Evolutionary conservation across 2,888 invertebrate species (phyloP).

Genomic region (Temnothorax unifasciatus): DNA sequence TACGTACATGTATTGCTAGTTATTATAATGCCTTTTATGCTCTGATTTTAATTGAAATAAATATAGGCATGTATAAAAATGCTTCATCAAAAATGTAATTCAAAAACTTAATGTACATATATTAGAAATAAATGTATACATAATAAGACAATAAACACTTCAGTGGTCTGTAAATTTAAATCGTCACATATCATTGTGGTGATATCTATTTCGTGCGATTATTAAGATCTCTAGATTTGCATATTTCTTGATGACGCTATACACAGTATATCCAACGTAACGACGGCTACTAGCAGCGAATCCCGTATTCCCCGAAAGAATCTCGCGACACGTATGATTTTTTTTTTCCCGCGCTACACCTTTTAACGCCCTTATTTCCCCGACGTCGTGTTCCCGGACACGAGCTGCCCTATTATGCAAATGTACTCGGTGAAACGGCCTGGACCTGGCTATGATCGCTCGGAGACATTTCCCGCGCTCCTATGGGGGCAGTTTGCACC

Average conservation of each 20-base stretch:
- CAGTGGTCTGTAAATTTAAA: not conserved
- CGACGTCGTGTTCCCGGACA: constrained; percentile 77
- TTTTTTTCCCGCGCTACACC: constrained; percentile 70
- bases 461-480: constrained; percentile 75
- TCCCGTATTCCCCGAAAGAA: constrained; percentile 63
- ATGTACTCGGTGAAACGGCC: constrained; percentile 79
- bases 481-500: constrained; percentile 73
- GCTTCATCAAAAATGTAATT: constrained; percentile 12
- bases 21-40: not conserved
- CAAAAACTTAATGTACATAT: not conserved
- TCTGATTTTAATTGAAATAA: not conserved
- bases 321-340: constrained; percentile 72
- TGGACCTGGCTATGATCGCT: constrained; percentile 80
- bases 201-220: not conserved
- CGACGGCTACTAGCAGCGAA: constrained; percentile 56
- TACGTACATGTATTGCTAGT: not conserved
- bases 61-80: not conserved
- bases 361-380: constrained; percentile 80
- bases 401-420: constrained; percentile 80
- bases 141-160: not conserved
- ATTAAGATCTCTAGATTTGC: constrained; percentile 29
- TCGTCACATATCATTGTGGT: not conserved
- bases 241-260: constrained; percentile 13
- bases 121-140: not conserved
- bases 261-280: constrained; percentile 2